Base-by-base conservation (phyloP, 2,888 invertebrate species). In the Sympetrum striolatum region DNA sequence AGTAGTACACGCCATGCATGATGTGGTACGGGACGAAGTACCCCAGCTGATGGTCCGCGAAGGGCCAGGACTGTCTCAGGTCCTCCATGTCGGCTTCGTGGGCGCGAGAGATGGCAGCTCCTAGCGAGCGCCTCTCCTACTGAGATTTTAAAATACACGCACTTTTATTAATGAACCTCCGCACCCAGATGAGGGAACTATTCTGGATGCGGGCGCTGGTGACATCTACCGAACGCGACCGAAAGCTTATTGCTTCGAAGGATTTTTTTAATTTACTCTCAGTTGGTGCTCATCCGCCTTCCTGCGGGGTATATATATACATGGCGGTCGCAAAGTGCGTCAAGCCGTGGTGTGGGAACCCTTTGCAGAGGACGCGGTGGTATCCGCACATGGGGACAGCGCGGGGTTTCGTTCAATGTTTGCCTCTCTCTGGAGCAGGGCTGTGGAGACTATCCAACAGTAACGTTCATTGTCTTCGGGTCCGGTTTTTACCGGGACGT, bases 81-180 rank as follows among this genome's bases (percentile, higher is more conserved):
- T 25, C 25, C 73, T n/a, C 25, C 73, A 31, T 25, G 31, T 73
- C 25, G 31, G 5, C 5, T 5, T 31, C 1, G 4, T 0, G 25
- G 12, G 31, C 73, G 25, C 12, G 25, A 2, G 25, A 53, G 86
- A 3, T 37, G 86, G 60, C 58, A 37, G 35, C 86, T 86, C 60
- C 22, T 35, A 31, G 31, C 35, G 86, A 86, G 37, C 60, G 58
- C 58, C 60, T 86, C 86, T 37, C 60, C 86, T n/a, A n/a, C 86
- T 60, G 37, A 58, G 86, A 86, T 58, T 86, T 86, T 86, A 86
- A 86, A 86, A 86, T 86, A 86, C 81, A 86, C 86, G 86, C 86
- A 86, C 86, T 86, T 86, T 86, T 86, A 86, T 86, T 86, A 86
- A 86, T 60, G 86, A 86, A 37, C 80, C 80, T 39, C n/a, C 35